Evolutionary conservation across 2,888 invertebrate species (phyloP).

Genomic region (Smittia aterrima): DNA sequence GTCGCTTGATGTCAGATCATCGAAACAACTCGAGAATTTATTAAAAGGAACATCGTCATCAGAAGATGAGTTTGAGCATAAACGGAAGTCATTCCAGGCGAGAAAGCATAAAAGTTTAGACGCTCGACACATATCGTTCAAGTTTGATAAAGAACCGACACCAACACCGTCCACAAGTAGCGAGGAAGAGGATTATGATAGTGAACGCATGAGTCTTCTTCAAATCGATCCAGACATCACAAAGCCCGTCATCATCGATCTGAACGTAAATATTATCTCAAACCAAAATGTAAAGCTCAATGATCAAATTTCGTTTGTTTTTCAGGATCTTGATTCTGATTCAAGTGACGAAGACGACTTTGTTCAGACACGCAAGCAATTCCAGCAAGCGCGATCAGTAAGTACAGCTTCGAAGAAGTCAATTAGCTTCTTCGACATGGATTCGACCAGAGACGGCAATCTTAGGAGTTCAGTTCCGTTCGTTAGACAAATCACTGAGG

Average conservation of each 20-base stretch:
- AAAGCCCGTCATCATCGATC: conserved; percentile 54
- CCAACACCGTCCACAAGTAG: conserved; percentile 51
- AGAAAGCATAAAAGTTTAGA: conserved; percentile 55
- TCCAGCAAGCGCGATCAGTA: conserved; percentile 62
- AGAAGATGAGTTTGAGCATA: conserved; percentile 51
- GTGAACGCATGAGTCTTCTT: conserved; percentile 52
- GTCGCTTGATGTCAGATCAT: conserved; percentile 52
- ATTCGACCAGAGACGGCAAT: conserved; percentile 59
- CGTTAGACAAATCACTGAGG: conserved; percentile 61
- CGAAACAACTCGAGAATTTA: conserved; percentile 52
- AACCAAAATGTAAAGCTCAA: conserved; percentile 45
- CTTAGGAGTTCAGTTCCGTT: conserved; percentile 62
- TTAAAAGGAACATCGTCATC: conserved; percentile 51
- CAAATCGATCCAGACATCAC: conserved; percentile 50
- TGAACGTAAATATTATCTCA: conserved; percentile 45
- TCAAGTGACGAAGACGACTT: conserved; percentile 57
- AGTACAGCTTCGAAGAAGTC: conserved; percentile 64
- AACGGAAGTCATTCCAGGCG: conserved; percentile 53
- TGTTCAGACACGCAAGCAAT: conserved; percentile 59
- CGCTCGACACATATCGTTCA: conserved; percentile 53
- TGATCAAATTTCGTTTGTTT: neutral
- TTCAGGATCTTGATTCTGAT: conserved; percentile 36
- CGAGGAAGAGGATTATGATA: conserved; percentile 51
- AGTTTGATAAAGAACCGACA: conserved; percentile 51
- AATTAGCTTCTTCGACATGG: conserved; percentile 38